phyloP scores from a whole-genome alignment of 2,888 invertebrate species.

The Synergus itoensis region DNA sequence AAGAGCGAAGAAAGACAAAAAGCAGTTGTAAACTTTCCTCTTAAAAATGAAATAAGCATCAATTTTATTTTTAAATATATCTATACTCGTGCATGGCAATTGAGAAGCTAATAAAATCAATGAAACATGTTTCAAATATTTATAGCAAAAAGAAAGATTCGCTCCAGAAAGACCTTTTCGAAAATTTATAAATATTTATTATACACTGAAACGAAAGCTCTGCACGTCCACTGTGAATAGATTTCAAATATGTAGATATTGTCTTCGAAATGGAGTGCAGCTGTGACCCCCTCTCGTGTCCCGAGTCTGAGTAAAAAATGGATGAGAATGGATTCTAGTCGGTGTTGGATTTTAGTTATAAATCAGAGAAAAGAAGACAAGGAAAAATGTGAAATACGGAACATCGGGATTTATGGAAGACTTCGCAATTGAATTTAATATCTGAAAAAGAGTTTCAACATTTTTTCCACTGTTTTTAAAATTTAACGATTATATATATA shows the following conservation, averaged over 20 bases:
- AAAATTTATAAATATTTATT: conserved; percentile 72
- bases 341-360: conserved; percentile 21
- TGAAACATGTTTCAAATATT: neutral
- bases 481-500: neutral
- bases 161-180: conserved; percentile 53
- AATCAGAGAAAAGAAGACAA: conserved; percentile 16
- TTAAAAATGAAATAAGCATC: too few relatives aligned
- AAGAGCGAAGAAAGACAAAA: neutral
- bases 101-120: neutral
- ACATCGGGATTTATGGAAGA: neutral
- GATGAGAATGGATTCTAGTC: conserved; percentile 13
- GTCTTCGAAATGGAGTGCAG: conserved; percentile 71
- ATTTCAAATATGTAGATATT: conserved; percentile 74
- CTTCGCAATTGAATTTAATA: neutral
- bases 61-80: too few relatives aligned
- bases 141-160: neutral
- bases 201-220: conserved; percentile 62
- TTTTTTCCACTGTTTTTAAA: neutral
- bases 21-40: neutral
- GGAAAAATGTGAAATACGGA: neutral
- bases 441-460: neutral
- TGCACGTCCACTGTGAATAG: conserved; percentile 59
- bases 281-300: conserved; percentile 61
- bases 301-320: conserved; percentile 29
- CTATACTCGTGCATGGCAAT: neutral